Evolutionary conservation across 2,888 invertebrate genomes (phyloP), one percentile per base, ranked within the genome.

Genomic region (Opisthograptis luteolata): DNA sequence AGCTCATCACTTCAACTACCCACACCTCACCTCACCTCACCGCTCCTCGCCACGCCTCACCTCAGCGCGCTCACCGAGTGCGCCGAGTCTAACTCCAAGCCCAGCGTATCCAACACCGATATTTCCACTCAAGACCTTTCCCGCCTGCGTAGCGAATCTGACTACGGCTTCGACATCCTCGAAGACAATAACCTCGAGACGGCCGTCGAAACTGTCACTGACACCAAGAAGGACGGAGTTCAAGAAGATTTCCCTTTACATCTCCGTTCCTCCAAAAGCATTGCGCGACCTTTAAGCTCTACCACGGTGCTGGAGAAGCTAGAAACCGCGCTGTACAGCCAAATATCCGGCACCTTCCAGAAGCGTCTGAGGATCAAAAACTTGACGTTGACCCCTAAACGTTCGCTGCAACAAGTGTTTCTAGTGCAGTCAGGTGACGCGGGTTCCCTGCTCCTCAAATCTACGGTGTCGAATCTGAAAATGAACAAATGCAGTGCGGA

Each of bases 401-500:
- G 76, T 43, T 84, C 87, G 3, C 53, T 68, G 56, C 79, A 80
- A 37, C 74, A 77, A 51, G 52, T 76, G 15, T 65, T 82, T 20
- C 57, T 83, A 12, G 56, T 84, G 22, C 82, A 84, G 34, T 79
- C 85, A 2, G 84, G 86, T 13, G 87, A 87, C 56, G 64, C 73
- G 10, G 68, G 68, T 19, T 78, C 86, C 1, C 13, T 84, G 3
- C 54, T 84, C 9, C 53, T 81, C 1, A 74, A 81, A 46, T 70
- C 81, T 0, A 65, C 72, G 12, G 34, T 75, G 7, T 68, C 81
- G 3, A 72, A 62, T 14, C 24, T 66, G 2, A 64, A 66, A 42
- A 41, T 70, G 7, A 64, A 58, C 20, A 46, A 62, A 19, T 59
- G 66, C 8, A 60, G 63, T 44, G 37, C 57, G 2, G 63, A 74